Evolutionary conservation across 2,113 vertebrate genomes (phyloP).

Genomic region (Ptyas mucosa): DNA sequence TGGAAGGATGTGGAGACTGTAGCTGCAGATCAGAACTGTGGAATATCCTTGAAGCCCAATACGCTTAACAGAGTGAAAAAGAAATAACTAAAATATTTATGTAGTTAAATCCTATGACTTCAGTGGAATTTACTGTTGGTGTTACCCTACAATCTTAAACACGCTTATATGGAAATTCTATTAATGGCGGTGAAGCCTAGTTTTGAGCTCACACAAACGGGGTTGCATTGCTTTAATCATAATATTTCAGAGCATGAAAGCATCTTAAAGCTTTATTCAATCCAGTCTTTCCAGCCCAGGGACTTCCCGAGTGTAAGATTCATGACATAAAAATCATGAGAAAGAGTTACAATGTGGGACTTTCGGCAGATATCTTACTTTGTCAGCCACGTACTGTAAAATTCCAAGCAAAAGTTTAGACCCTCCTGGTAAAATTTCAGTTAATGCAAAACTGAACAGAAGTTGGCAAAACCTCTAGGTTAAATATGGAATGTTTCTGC

Average conservation of each 20-base stretch:
- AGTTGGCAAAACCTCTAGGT: background rate
- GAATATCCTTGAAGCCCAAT: too few relatives aligned
- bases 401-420: background rate
- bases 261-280: background rate
- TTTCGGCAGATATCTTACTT: background rate
- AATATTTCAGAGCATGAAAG: background rate
- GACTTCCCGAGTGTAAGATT: background rate
- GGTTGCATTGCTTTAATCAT: background rate
- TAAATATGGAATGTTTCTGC: background rate
- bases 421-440: background rate
- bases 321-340: background rate
- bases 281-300: background rate
- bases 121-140: background rate
- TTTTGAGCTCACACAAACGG: background rate
- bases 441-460: background rate
- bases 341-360: background rate
- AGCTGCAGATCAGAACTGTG: too few relatives aligned
- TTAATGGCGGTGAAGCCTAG: background rate
- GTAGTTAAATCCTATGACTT: background rate
- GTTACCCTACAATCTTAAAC: background rate
- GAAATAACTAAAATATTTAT: too few relatives aligned
- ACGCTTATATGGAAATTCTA: background rate
- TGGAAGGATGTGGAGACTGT: background rate
- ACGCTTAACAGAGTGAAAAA: too few relatives aligned
- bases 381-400: background rate